Percentiles rank a stretch among this genome's conserved stretches.
Conservation (phyloP, 1,140 invertebrate species). For the Drosophila melanica region DNA sequence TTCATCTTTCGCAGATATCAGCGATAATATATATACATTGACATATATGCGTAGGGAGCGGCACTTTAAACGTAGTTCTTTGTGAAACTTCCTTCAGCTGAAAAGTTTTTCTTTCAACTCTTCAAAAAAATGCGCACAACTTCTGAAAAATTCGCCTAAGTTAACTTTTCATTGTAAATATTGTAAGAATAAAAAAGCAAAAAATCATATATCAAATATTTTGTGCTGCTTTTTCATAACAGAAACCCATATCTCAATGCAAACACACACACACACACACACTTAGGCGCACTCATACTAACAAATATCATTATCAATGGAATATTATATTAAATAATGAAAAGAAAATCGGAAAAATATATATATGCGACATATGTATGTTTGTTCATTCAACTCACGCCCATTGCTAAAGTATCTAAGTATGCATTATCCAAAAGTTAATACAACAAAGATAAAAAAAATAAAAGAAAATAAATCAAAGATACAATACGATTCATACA, state of each 20-base stretch:
- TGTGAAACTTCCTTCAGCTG: conserved; percentile 2
- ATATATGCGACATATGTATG: conserved; percentile 62
- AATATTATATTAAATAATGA: conserved; percentile 29
- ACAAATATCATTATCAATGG: conserved; percentile 39
- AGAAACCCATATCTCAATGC: conserved; percentile 13
- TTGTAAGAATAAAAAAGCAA: conserved; percentile 41
- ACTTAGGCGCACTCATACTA: conserved; percentile 64
- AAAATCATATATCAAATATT: conserved; percentile 13
- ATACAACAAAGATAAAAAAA: conserved; percentile 30
- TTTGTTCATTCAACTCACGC: conserved; percentile 66
- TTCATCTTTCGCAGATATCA: conserved; percentile 24
- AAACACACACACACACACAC: conserved; percentile 13
- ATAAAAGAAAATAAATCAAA: background rate
- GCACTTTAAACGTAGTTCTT: conserved; percentile 7
- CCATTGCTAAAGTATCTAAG: conserved; percentile 67
- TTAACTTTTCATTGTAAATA: conserved; percentile 68
- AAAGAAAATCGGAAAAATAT: conserved; percentile 42
- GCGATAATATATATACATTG: conserved; percentile 15
- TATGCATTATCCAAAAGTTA: conserved; percentile 61
- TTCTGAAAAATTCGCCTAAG: conserved; percentile 55
- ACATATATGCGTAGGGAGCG: conserved; percentile 29
- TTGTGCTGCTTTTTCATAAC: conserved; percentile 30
- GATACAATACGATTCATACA: conserved; percentile 32
- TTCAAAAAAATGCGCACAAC: conserved; percentile 69
- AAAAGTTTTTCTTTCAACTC: conserved; percentile 18